Evolutionary conservation across 2,797 vertebrate genomes (phyloP).

Genomic region (Myripristis murdjan): DNA sequence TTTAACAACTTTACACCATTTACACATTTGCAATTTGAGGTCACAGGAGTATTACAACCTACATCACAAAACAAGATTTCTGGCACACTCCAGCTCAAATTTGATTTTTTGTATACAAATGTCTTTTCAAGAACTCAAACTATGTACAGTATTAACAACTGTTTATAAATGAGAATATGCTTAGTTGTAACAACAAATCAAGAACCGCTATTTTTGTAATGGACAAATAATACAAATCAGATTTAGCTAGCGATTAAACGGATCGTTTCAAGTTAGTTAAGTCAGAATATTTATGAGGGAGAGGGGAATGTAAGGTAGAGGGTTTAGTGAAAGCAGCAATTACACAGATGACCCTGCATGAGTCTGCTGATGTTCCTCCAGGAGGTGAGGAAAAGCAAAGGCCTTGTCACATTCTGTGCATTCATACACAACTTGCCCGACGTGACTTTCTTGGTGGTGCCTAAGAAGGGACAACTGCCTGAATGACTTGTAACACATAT

Average conservation of each 20-base stretch:
- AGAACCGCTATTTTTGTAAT: no score
- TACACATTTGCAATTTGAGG: conserved; percentile 18
- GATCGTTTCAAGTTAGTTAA: conserved; percentile 46
- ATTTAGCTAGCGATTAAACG: conserved; percentile 23
- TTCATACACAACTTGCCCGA: conserved; percentile 88
- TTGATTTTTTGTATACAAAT: conserved; percentile 42
- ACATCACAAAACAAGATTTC: conserved; percentile 34
- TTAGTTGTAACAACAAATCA: conserved; percentile 11
- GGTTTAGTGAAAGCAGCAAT: conserved; percentile 30
- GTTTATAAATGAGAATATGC: conserved; percentile 7
- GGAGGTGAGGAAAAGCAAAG: conserved; percentile 86
- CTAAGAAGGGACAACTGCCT: conserved; percentile 70
- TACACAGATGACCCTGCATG: conserved; percentile 70
- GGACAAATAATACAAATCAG: no score
- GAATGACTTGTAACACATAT: conserved; percentile 89
- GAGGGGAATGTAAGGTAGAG: conserved; percentile 19
- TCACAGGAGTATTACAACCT: conserved; percentile 53
- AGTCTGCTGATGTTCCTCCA: conserved; percentile 85
- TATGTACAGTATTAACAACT: conserved; percentile 47
- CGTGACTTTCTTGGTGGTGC: conserved; percentile 87
- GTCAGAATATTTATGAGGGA: conserved; percentile 15
- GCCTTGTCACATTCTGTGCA: conserved; percentile 90
- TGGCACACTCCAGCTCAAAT: background rate
- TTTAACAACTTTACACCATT: conserved; percentile 37
- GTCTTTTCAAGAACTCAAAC: conserved; percentile 35